phyloP scores from a whole-genome alignment of 2,888 invertebrate species.

The Pollenia labialis region DNA sequence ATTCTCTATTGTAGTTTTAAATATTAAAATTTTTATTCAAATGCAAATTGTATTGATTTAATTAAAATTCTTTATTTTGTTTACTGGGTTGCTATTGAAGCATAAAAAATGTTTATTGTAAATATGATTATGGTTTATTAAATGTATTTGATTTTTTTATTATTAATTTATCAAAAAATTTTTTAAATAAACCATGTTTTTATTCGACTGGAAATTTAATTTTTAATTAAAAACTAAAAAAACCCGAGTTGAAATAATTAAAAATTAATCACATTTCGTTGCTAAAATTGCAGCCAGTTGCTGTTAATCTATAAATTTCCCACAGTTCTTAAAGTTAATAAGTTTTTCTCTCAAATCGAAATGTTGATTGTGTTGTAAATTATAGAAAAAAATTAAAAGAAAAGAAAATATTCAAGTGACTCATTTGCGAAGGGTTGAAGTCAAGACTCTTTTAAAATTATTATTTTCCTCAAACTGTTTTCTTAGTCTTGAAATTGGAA shows the following conservation, averaged over 20 bases:
- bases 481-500: constrained; percentile 1
- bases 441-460: neutral
- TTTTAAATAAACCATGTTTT: constrained; percentile 38
- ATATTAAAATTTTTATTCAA: constrained; percentile 4
- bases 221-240: constrained; percentile 52
- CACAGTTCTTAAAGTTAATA: constrained; percentile 71
- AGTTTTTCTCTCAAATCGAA: constrained; percentile 15
- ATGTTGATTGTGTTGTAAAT: neutral
- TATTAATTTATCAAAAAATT: neutral
- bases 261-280: constrained; percentile 51
- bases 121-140: constrained; percentile 70
- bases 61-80: constrained; percentile 30
- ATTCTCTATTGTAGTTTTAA: neutral
- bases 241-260: constrained; percentile 22
- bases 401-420: neutral
- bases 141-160: constrained; percentile 36
- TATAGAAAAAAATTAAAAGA: neutral
- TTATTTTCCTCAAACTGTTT: neutral
- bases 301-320: constrained; percentile 64
- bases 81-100: constrained; percentile 27
- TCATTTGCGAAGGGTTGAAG: neutral
- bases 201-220: constrained; percentile 40
- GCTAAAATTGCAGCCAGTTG: constrained; percentile 47
- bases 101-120: constrained; percentile 55
- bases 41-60: constrained; percentile 39